Evolutionary conservation across 2,797 vertebrate genomes (phyloP).

Genomic region (Hyperoplus immaculatus): DNA sequence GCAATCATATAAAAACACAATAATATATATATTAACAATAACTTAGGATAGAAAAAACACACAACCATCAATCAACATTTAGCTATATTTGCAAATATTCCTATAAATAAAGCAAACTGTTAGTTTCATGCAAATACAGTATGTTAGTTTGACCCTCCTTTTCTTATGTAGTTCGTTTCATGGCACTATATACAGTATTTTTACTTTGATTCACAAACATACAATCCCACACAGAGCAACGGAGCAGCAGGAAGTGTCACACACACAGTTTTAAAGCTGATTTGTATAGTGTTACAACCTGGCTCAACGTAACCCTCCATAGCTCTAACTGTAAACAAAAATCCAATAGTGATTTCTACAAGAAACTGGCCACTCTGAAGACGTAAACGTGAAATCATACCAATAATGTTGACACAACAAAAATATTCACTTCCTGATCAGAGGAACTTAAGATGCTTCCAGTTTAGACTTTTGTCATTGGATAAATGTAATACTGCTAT

Average conservation of each 20-base stretch:
- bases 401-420: background rate
- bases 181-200: slow-evolving; percentile 16
- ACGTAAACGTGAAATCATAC: background rate
- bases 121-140: slow-evolving; percentile 26
- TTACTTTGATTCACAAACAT: background rate
- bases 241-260: background rate
- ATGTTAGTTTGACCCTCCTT: background rate
- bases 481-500: slow-evolving; percentile 34
- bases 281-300: background rate
- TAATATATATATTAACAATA: slow-evolving; percentile 42
- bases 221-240: slow-evolving; percentile 21
- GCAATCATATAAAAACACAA: slow-evolving; percentile 30
- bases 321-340: slow-evolving; percentile 1
- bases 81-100: slow-evolving; percentile 63
- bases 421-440: background rate
- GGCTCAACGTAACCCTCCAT: background rate
- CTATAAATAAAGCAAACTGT: slow-evolving; percentile 8
- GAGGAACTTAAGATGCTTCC: background rate
- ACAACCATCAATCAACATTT: slow-evolving; percentile 21
- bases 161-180: slow-evolving; percentile 12
- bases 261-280: background rate
- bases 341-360: background rate
- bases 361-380: background rate
- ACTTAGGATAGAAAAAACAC: slow-evolving; percentile 44
- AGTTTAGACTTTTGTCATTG: background rate